These are phyloP conservation scores for Eulimnadia texana DNA, from an alignment of 1,140 invertebrate genomes.

Conservation along the genomic window DNA sequence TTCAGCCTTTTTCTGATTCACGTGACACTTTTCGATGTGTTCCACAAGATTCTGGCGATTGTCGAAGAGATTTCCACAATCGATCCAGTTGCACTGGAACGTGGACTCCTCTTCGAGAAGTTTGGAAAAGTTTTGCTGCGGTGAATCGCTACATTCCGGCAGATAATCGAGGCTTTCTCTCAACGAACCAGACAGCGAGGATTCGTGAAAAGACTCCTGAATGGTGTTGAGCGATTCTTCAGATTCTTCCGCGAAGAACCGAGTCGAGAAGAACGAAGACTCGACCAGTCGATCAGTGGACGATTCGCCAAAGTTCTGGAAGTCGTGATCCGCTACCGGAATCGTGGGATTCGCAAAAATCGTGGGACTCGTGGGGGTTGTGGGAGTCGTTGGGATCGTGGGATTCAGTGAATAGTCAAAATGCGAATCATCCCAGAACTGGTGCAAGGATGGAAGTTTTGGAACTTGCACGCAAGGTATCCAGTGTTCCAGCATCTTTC, in stretches of 20 bases:
- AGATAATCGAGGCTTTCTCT: no score
- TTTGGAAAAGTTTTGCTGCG: no score
- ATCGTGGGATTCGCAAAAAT: no score
- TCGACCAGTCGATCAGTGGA: no score
- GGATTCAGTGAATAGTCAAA: background rate
- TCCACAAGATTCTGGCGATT: constrained; percentile 64
- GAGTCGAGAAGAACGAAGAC: no score
- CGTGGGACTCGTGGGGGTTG: background rate
- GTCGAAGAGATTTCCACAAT: constrained; percentile 60
- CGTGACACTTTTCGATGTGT: constrained; percentile 81
- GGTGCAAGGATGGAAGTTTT: background rate
- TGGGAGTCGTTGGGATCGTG: background rate
- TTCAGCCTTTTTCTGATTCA: constrained; percentile 67
- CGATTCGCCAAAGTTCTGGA: no score
- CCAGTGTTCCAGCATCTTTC: background rate
- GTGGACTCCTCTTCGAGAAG: background rate
- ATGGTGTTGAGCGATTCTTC: no score
- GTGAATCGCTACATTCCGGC: no score
- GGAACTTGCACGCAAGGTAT: background rate
- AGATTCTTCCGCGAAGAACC: no score
- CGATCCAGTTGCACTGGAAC: constrained; percentile 60
- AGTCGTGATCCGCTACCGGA: no score
- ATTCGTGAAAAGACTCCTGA: no score
- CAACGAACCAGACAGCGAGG: no score
- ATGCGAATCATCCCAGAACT: background rate